Conservation (phyloP, 2,888 invertebrate species). For the Himalopsyche kuldschensis region DNA sequence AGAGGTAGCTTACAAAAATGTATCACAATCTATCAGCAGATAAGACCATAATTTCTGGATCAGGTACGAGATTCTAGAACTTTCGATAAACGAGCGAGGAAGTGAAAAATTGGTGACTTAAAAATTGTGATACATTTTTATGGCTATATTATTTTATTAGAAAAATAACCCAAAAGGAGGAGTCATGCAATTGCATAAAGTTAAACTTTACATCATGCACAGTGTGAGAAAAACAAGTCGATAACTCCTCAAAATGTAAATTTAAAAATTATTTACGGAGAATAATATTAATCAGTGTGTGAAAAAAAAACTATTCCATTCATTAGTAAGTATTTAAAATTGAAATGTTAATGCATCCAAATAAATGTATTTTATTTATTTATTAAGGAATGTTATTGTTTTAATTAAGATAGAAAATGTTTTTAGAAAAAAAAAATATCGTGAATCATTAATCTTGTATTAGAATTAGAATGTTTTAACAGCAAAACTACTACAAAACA, state of each 20-base stretch:
- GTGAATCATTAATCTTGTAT: not conserved
- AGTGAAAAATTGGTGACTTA: not conserved
- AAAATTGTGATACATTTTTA: not conserved
- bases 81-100: no score
- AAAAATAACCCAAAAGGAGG: slow-evolving; percentile 28
- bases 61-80: no score
- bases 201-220: slow-evolving; percentile 32
- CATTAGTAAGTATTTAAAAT: not conserved
- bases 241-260: not conserved
- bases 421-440: not conserved
- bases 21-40: not conserved
- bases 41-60: no score
- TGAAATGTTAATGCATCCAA: not conserved
- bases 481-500: not conserved
- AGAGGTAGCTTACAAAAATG: not conserved
- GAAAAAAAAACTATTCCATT: slow-evolving; percentile 11
- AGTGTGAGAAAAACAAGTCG: not conserved
- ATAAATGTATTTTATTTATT: not conserved
- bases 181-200: slow-evolving; percentile 31
- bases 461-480: not conserved
- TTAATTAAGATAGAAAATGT: no score
- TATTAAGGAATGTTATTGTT: no score
- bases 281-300: not conserved
- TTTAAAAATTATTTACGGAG: not conserved
- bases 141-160: slow-evolving; percentile 1